Conservation (phyloP, 2,797 vertebrate genomes). For the Xyrichtys novacula region DNA sequence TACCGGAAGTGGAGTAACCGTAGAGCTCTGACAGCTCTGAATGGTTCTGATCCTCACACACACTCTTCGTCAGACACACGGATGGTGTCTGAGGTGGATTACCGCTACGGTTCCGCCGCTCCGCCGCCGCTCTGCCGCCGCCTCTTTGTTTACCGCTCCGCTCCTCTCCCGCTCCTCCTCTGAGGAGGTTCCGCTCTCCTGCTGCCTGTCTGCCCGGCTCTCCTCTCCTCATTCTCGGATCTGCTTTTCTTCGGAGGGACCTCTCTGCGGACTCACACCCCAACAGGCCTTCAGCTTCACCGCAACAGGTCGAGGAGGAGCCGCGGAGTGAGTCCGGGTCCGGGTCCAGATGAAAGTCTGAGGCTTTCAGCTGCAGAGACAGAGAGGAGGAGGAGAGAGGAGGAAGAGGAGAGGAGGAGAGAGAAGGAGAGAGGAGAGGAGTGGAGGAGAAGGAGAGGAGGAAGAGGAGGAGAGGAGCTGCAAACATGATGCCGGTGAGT, state of each 20-base stretch:
- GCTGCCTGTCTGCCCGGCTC: not conserved
- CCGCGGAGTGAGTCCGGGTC: not conserved
- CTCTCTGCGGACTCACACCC: not conserved
- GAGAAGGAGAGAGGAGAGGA: conserved; percentile 18
- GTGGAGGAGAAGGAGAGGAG: conserved; percentile 1
- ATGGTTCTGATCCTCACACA: conserved; percentile 3
- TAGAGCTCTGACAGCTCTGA: not conserved
- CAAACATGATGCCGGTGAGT: conserved; percentile 77
- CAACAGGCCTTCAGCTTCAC: not conserved
- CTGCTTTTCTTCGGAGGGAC: not conserved
- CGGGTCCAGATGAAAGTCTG: not conserved
- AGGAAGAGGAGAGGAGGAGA: conserved; percentile 31
- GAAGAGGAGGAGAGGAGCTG: conserved; percentile 1
- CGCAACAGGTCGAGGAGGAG: conserved; percentile 61
- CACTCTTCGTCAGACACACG: not conserved
- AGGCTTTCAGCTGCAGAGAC: conserved; percentile 18
- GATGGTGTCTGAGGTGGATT: conserved; percentile 16
- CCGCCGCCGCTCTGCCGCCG: not conserved
- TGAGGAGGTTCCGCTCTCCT: not conserved
- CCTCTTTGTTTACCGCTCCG: conserved; percentile 18
- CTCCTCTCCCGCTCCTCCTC: not conserved
- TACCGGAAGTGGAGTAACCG: not conserved
- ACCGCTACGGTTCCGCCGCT: conserved; percentile 11
- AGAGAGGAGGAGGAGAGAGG: conserved; percentile 38
- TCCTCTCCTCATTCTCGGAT: too few species aligned